Evolutionary conservation across 2,888 invertebrate genomes (phyloP).

Genomic region (Tipula helvola): DNA sequence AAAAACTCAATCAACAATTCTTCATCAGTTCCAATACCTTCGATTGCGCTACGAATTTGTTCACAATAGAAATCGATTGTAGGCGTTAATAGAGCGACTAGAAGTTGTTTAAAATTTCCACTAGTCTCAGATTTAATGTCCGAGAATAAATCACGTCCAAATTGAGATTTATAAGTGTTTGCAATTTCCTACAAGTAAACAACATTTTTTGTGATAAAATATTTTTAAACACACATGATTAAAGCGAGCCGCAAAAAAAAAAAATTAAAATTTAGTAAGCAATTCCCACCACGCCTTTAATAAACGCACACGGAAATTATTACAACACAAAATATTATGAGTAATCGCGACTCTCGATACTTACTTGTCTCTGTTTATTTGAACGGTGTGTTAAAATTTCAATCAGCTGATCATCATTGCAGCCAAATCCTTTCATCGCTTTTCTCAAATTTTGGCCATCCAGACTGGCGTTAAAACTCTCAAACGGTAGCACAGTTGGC

Average conservation of each 20-base stretch:
- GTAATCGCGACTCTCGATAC: not conserved
- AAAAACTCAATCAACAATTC: constrained; percentile 82
- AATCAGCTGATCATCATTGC: constrained; percentile 82
- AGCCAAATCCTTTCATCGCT: constrained; percentile 83
- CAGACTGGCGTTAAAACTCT: constrained; percentile 62
- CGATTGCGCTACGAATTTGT: constrained; percentile 71
- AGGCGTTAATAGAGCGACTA: constrained; percentile 75
- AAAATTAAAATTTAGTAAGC: not conserved
- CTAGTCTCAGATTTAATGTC: constrained; percentile 80
- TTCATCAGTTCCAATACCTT: constrained; percentile 74
- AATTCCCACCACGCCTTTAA: not conserved
- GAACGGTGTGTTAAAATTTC: constrained; percentile 69
- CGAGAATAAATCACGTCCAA: constrained; percentile 56
- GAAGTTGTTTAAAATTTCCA: constrained; percentile 74
- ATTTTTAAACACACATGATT: not conserved
- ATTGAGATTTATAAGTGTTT: constrained; percentile 24
- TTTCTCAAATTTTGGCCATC: constrained; percentile 74
- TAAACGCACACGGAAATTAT: not conserved
- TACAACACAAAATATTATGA: not conserved
- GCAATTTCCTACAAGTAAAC: constrained; percentile 28
- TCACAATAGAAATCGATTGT: constrained; percentile 72
- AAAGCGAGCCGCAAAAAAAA: not conserved
- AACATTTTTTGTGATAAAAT: not conserved
- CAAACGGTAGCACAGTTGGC: constrained; percentile 64
- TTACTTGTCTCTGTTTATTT: constrained; percentile 63